Evolutionary conservation across 2,888 invertebrate species (phyloP).

Genomic region (Drosophila pullipes): DNA sequence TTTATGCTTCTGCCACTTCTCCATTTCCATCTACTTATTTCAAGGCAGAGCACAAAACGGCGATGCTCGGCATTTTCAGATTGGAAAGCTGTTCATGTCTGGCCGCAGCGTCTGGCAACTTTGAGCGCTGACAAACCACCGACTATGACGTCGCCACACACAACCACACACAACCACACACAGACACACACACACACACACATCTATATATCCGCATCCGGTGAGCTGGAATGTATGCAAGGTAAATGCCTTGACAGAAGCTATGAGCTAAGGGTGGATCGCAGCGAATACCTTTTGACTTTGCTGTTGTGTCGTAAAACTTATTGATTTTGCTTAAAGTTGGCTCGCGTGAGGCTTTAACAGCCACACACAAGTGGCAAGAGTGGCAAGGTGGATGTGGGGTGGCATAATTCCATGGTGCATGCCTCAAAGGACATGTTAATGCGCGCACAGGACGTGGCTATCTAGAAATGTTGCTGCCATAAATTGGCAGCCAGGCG

Average conservation of each 20-base stretch:
- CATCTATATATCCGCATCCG: slow-evolving; percentile 52
- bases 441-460: slow-evolving; percentile 43
- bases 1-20: slow-evolving; percentile 3
- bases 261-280: slow-evolving; percentile 43
- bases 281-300: slow-evolving; percentile 52
- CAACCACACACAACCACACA: slow-evolving; percentile 1
- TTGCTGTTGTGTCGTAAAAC: slow-evolving; percentile 45
- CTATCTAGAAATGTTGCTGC: slow-evolving; percentile 56
- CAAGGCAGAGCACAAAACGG: slow-evolving; percentile 1
- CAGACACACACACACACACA: slow-evolving; percentile 21
- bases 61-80: slow-evolving; percentile 29
- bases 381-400: neutral
- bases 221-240: slow-evolving; percentile 25
- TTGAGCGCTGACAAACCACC: slow-evolving; percentile 31
- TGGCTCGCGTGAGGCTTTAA: slow-evolving; percentile 48
- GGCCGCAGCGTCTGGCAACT: slow-evolving; percentile 69
- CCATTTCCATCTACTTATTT: neutral
- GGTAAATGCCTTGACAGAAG: slow-evolving; percentile 61
- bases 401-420: slow-evolving; percentile 51
- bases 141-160: slow-evolving; percentile 34
- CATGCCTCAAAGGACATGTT: slow-evolving; percentile 63
- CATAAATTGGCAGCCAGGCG: slow-evolving; percentile 56
- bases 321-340: slow-evolving; percentile 68
- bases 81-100: slow-evolving; percentile 51
- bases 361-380: slow-evolving; percentile 10